Conservation (phyloP, 2,113 vertebrate genomes). For the Upupa epops region DNA sequence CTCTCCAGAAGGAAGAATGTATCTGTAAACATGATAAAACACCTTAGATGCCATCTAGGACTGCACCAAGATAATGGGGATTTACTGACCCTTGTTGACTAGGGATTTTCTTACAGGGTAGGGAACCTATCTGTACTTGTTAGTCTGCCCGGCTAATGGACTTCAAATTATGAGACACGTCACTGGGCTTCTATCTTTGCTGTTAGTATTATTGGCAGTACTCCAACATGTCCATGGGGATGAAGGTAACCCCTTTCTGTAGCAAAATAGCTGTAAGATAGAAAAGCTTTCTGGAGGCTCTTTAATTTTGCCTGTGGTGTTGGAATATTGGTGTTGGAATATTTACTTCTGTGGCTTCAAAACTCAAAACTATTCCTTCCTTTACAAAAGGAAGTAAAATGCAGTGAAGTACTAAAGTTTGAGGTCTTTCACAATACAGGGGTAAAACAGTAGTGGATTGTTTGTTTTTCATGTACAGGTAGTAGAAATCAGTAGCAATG, state of each 20-base stretch:
- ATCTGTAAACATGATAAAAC: not conserved
- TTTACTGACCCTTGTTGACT: not conserved
- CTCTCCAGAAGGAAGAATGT: not conserved
- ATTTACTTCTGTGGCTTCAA: not conserved
- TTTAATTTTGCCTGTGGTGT: not conserved
- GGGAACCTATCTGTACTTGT: not conserved
- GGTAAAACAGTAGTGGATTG: not conserved
- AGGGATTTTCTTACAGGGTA: not conserved
- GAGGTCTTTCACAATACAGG: not conserved
- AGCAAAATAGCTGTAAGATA: not conserved
- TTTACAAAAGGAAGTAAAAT: not conserved
- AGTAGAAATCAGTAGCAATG: not conserved
- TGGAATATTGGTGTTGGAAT: not conserved
- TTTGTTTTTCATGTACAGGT: rapidly evolving
- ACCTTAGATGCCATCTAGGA: not conserved
- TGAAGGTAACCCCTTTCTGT: conserved; percentile 8
- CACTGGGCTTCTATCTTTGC: not conserved
- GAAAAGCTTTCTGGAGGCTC: not conserved
- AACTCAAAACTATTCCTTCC: not conserved
- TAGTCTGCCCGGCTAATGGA: not conserved
- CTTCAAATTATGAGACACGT: not conserved
- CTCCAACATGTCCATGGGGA: conserved; percentile 3
- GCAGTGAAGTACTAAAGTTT: not conserved
- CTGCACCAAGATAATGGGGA: not conserved
- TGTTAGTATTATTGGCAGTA: not conserved